A percentile compares a stretch with the other conserved stretches of the same genome.
phyloP scores from a whole-genome alignment of 2,888 invertebrate species.

The Microchrysa polita region DNA sequence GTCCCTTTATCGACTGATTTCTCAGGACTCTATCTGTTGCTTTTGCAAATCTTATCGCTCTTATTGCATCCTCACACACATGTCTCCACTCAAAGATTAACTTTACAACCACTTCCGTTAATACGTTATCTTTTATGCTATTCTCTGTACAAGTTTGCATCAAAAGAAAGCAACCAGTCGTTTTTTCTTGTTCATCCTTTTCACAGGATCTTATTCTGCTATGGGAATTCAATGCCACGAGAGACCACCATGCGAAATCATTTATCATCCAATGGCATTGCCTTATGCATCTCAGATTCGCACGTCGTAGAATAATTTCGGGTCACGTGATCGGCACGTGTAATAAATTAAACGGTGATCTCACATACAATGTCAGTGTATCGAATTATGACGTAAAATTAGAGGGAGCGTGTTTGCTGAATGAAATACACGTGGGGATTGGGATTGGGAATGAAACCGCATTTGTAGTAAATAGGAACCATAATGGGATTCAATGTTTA shows the following conservation, averaged over 20 bases:
- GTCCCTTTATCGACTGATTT: too few relatives aligned
- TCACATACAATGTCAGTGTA: conserved; percentile 38
- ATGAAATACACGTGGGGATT: conserved; percentile 10
- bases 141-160: not conserved
- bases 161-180: not conserved
- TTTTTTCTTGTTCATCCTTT: too few relatives aligned
- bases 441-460: conserved; percentile 14
- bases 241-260: conserved; percentile 20
- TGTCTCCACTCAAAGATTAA: conserved; percentile 5
- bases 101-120: not conserved
- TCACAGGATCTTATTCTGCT: conserved; percentile 24
- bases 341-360: conserved; percentile 44
- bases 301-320: conserved; percentile 39
- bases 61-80: conserved; percentile 32
- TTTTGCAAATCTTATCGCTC: conserved; percentile 22
- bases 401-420: too few relatives aligned
- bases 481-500: conserved; percentile 32
- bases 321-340: conserved; percentile 45
- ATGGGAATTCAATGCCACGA: conserved; percentile 9
- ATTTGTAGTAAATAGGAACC: conserved; percentile 34
- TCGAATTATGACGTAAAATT: conserved; percentile 23
- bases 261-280: conserved; percentile 38
- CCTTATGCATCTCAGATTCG: conserved; percentile 35
- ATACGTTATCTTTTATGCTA: not conserved
- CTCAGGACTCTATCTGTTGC: conserved; percentile 26